Evolutionary conservation across 23 tunicate genomes (phyloP).

Genomic region (Ascidia mentula): DNA sequence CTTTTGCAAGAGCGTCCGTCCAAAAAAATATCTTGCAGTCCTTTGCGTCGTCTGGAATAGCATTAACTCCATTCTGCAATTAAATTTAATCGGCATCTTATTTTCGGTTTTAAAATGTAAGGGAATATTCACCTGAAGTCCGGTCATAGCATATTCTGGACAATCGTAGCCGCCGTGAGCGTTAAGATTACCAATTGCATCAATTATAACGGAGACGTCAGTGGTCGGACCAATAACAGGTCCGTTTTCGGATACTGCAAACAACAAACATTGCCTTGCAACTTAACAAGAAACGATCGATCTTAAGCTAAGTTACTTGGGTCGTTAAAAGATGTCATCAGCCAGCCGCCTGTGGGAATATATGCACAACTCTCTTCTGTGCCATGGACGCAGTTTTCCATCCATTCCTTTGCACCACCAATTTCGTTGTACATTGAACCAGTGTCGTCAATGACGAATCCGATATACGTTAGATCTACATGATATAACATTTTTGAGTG

Average conservation of each 20-base stretch:
- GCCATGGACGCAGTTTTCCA: conserved; percentile 35
- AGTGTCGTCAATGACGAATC: conserved; percentile 54
- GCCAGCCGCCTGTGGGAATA: conserved; percentile 70
- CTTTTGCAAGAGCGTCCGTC: conserved; percentile 63
- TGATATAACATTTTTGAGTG: too few species aligned
- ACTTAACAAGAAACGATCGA: too few species aligned
- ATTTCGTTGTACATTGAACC: conserved; percentile 73
- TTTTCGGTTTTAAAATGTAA: not conserved
- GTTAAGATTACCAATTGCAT: conserved; percentile 1
- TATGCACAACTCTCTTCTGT: conserved; percentile 20
- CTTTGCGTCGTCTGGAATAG: conserved; percentile 11
- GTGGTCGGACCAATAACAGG: conserved; percentile 36
- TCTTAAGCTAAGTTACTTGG: conserved; percentile 47
- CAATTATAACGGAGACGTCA: conserved; percentile 17
- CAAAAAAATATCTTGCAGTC: conserved; percentile 66
- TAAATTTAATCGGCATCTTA: not conserved
- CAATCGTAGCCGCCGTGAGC: conserved; percentile 67
- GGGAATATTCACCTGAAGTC: conserved; percentile 17
- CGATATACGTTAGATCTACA: too few species aligned
- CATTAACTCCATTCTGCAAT: conserved; percentile 31
- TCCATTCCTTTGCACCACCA: conserved; percentile 51
- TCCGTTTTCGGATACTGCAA: too few species aligned
- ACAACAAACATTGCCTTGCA: too few species aligned
- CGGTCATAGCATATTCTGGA: conserved; percentile 41
- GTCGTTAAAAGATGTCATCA: conserved; percentile 52